phyloP scores from a whole-genome alignment of 1,140 invertebrate genomes.

The Cyrtorhinus lividipennis region DNA sequence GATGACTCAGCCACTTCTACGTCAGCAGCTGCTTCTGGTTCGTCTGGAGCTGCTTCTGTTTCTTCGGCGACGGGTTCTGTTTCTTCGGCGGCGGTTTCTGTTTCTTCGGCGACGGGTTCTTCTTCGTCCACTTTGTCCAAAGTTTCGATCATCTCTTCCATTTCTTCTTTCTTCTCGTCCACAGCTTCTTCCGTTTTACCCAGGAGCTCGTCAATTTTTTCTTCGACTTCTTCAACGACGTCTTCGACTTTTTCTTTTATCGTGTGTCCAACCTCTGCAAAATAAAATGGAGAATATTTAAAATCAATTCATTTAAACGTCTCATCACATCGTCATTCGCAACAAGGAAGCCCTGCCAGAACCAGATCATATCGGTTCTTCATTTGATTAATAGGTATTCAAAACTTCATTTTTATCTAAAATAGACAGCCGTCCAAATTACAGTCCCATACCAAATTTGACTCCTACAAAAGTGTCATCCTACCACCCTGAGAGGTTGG shows the following conservation, averaged over 20 bases:
- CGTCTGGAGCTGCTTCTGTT: neutral
- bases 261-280: neutral
- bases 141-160: neutral
- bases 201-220: neutral
- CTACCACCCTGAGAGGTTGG: too few species aligned
- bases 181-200: neutral
- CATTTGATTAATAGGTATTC: too few species aligned
- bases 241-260: slow-evolving; percentile 3
- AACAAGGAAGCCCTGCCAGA: too few species aligned
- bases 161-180: neutral
- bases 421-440: too few species aligned
- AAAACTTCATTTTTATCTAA: too few species aligned
- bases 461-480: too few species aligned
- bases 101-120: neutral
- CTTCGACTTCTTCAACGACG: neutral
- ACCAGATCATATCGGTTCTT: too few species aligned
- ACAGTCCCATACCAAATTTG: too few species aligned
- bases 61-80: neutral
- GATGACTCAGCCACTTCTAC: neutral
- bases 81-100: neutral
- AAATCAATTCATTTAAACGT: neutral
- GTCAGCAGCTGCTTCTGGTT: neutral
- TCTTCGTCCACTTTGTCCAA: neutral
- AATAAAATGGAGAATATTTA: neutral
- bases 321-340: too few species aligned